Base-by-base conservation (phyloP, 1,140 invertebrate genomes). In the Sycobia sp. region DNA sequence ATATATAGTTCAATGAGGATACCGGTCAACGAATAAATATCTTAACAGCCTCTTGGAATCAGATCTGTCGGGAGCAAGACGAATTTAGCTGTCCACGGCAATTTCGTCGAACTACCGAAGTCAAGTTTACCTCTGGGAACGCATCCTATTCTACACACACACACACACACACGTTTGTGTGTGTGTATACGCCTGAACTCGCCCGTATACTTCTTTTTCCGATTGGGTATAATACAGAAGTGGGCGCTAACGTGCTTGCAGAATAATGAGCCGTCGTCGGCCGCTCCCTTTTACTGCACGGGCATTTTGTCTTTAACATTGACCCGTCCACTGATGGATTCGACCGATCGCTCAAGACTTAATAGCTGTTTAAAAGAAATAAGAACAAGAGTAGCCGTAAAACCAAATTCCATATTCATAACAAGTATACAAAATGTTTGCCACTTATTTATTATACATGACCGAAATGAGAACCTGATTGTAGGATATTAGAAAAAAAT, bases 91-190 rank as follows among this genome's bases (percentile, higher is more conserved):
- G 72, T 76, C 73, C 55, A 62, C 54, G 64, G 73, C 70, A 73
- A 77, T 78, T 75, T 72, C 66, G 65, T 69, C 77, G 71, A 77
- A 78, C 71, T 74, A 75, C 78, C 73, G 66, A 75, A 73, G 70
- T 70, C 69, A 27, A 78, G 73, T 71, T 69, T 65, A 67, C 77
- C 72, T 76, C 14, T 49, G 76, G 69, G 77, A 70, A n/a, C n/a
- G 50, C 60, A 38, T 66, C 65, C 46, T 49, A 46, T 18, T 7
- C 18, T 36, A 36, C 13, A 36, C n/a, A n/a, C n/a, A n/a, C n/a
- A n/a, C n/a, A n/a, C 10, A 13, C n/a, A 32, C 64, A 62, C 49
- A 50, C 54, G 14, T 22, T 34, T 44, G 27, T 36, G n/a, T n/a
- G n/a, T n/a, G n/a, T n/a, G n/a, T n/a, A n/a, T n/a, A n/a, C n/a